Evolutionary conservation across 2,797 vertebrate genomes (phyloP).

Genomic region (Esox masquinongy): DNA sequence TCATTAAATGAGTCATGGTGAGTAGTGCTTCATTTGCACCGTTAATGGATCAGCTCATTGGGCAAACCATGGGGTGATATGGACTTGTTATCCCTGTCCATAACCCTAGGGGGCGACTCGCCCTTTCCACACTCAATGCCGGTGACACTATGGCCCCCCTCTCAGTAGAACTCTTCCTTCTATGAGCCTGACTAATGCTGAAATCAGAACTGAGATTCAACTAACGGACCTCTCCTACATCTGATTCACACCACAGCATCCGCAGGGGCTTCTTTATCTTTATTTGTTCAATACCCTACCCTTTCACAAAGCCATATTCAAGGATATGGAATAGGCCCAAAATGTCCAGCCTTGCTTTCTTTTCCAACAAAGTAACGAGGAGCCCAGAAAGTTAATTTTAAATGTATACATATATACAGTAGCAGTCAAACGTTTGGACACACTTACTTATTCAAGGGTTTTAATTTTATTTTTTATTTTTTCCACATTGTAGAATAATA

Average conservation of each 20-base stretch:
- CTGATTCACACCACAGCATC: not conserved
- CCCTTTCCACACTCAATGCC: slow-evolving; percentile 21
- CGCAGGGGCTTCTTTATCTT: not conserved
- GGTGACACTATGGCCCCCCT: not conserved
- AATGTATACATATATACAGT: too few species aligned
- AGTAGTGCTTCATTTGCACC: not conserved
- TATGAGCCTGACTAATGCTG: not conserved
- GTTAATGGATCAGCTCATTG: not conserved
- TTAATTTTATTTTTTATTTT: not conserved
- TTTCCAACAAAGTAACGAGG: slow-evolving; percentile 5
- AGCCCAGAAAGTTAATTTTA: too few species aligned
- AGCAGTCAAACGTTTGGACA: too few species aligned
- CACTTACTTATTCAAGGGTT: not conserved
- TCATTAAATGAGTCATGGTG: not conserved
- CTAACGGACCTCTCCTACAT: not conserved
- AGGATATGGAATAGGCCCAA: slow-evolving; percentile 9
- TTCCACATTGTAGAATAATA: too few species aligned
- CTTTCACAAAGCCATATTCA: not conserved
- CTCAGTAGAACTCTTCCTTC: not conserved
- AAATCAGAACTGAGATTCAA: not conserved
- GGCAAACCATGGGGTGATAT: not conserved
- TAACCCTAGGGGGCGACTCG: slow-evolving; percentile 36
- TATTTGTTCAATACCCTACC: not conserved
- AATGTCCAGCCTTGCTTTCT: slow-evolving; percentile 8
- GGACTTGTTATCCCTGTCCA: slow-evolving; percentile 4